A percentile compares a stretch with the other conserved stretches of the same genome.
Evolutionary conservation across 2,888 invertebrate species (phyloP).

Genomic region (Drepanosiphum platanoidis): DNA sequence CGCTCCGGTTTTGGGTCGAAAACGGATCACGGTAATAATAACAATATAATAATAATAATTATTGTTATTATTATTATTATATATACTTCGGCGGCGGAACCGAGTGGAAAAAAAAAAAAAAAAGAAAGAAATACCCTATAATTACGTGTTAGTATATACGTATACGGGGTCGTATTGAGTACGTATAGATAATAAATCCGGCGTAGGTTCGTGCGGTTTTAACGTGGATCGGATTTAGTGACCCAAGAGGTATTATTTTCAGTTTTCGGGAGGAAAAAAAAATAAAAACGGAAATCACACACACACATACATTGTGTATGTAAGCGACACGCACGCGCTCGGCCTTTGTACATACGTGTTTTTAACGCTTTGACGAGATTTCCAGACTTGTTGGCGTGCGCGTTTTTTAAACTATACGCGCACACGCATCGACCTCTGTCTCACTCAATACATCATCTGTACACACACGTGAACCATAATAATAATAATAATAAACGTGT

Average conservation of each 20-base stretch:
- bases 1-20: slow-evolving; percentile 35
- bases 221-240: slow-evolving; percentile 52
- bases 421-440: background rate
- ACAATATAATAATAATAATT: slow-evolving; percentile 35
- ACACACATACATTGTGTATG: background rate
- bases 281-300: slow-evolving; percentile 28
- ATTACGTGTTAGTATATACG: too few relatives aligned
- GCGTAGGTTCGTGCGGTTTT: slow-evolving; percentile 56
- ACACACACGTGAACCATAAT: background rate
- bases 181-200: slow-evolving; percentile 45
- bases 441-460: background rate
- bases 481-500: too few relatives aligned
- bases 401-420: slow-evolving; percentile 43
- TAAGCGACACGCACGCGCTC: background rate
- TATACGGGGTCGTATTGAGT: slow-evolving; percentile 29
- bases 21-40: slow-evolving; percentile 32
- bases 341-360: slow-evolving; percentile 57
- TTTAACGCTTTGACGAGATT: slow-evolving; percentile 59
- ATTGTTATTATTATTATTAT: slow-evolving; percentile 25
- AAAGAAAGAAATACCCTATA: slow-evolving; percentile 29
- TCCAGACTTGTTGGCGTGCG: slow-evolving; percentile 36
- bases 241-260: slow-evolving; percentile 49
- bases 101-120: slow-evolving; percentile 20
- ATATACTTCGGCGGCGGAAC: background rate
- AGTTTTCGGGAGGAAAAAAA: slow-evolving; percentile 40